Conservation (phyloP, 1,140 invertebrate genomes). For the Drosophila mauritiana region DNA sequence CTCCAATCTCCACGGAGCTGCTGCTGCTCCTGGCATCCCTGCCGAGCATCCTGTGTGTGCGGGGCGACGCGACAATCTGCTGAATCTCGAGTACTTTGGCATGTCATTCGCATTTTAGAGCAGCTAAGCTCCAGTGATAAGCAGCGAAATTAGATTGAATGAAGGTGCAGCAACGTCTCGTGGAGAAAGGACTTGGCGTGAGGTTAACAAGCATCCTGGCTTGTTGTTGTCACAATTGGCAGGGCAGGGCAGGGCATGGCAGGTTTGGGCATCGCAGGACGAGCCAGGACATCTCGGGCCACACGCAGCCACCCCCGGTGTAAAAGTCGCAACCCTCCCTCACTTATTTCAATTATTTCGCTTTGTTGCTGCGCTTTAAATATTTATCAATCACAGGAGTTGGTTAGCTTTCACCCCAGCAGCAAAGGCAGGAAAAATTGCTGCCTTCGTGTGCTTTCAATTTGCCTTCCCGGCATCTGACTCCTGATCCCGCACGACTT, state of each 20-base stretch:
- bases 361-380: slow-evolving; percentile 81
- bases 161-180: slow-evolving; percentile 62
- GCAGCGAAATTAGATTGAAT: slow-evolving; percentile 81
- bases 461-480: slow-evolving; percentile 49
- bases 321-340: slow-evolving; percentile 56
- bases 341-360: slow-evolving; percentile 82
- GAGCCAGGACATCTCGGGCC: not conserved
- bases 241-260: slow-evolving; percentile 12
- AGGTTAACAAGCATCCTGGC: slow-evolving; percentile 60
- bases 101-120: slow-evolving; percentile 82
- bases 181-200: not conserved
- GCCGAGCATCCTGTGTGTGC: slow-evolving; percentile 6
- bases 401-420: slow-evolving; percentile 52
- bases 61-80: slow-evolving; percentile 61
- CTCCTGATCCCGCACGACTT: slow-evolving; percentile 37
- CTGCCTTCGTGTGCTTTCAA: slow-evolving; percentile 65
- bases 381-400: slow-evolving; percentile 81
- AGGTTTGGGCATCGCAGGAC: not conserved
- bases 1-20: not conserved
- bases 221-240: slow-evolving; percentile 69
- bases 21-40: slow-evolving; percentile 21
- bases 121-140: slow-evolving; percentile 79
- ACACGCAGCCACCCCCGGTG: slow-evolving; percentile 15
- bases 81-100: slow-evolving; percentile 80
- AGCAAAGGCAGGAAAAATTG: slow-evolving; percentile 41